Percentiles rank a stretch among this genome's conserved stretches.
Evolutionary conservation across 1,140 invertebrate species (phyloP).

Genomic region (Agraylea sexmaculata): DNA sequence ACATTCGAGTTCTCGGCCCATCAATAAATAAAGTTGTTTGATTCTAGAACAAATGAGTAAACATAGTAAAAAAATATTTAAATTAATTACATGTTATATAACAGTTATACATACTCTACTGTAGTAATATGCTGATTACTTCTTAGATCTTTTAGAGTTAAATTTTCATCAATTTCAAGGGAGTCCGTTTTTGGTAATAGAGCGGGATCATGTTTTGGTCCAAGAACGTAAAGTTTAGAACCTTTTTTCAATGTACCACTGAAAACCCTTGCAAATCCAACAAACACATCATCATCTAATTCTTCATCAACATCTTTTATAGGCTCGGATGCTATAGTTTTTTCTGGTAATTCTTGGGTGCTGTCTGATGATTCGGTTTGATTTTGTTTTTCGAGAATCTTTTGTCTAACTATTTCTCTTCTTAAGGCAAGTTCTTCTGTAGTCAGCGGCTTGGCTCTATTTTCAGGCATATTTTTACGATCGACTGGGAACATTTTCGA

Average conservation of each 20-base stretch:
- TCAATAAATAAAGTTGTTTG: conserved; percentile 66
- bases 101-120: conserved; percentile 32
- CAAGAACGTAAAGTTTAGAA: conserved; percentile 70
- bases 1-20: conserved; percentile 83
- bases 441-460: conserved; percentile 60
- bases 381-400: conserved; percentile 43
- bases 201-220: conserved; percentile 88
- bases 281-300: conserved; percentile 55
- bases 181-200: conserved; percentile 52
- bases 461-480: conserved; percentile 55
- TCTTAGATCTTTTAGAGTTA: conserved; percentile 54
- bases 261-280: conserved; percentile 90
- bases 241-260: conserved; percentile 75
- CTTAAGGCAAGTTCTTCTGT: conserved; percentile 61
- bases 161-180: conserved; percentile 38
- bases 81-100: neutral
- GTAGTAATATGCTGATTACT: conserved; percentile 43
- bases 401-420: conserved; percentile 54
- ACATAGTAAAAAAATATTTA: conserved; percentile 1
- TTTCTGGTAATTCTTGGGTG: conserved; percentile 35
- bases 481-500: conserved; percentile 92
- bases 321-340: conserved; percentile 26
- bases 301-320: conserved; percentile 29
- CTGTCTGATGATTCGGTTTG: conserved; percentile 38
- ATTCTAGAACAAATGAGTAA: conserved; percentile 11